Evolutionary conservation across 1,140 invertebrate genomes (phyloP), one percentile per base, ranked within the genome.

Genomic region (Drosophila mayri): DNA sequence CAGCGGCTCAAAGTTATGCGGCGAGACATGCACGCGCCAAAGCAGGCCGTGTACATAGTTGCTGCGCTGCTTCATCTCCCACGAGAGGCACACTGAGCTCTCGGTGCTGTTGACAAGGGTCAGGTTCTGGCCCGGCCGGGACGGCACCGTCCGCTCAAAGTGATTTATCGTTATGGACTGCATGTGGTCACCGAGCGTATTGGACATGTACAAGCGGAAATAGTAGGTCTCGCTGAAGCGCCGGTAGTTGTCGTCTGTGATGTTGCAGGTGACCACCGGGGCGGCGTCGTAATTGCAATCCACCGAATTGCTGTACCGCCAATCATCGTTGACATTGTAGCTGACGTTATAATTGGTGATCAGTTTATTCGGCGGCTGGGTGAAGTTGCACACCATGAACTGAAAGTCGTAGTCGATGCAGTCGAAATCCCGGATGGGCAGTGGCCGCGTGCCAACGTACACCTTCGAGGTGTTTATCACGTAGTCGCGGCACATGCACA

Each of bases 351-450:
- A 85, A 50, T 76, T 85, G 35, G 86, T 82, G 4, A 72, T 62
- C 14, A 90, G 54, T 37, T 74, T 86, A 52, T 90, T 90, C 3
- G 66, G 41, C 5, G 87, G 86, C 37, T 54, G 60, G 12, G 86
- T 90, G 38, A 90, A 90, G 35, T 90, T 90, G 58, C 86, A 90
- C 0, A 90, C 64, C 86, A 90, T 90, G 28, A 80, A 90, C 25
- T 80, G 66, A 57, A 71, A 90, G 12, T 90, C 76, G 52, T 90
- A 63, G 49, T 83, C 83, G 46, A 78, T 66, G 76, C 86, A 90
- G 18, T 74, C 52, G 4, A 90, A 90, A 35, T 90, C 81, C 22
- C 49, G 20, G 14, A 90, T 77, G 9, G n/a, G 35, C 25, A 50
- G 10, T 0, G 86, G 86, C 11, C 49, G 55, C 1, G 79, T 90